A percentile compares a stretch with the other conserved stretches of the same genome.
phyloP scores from a whole-genome alignment of 2,888 invertebrate genomes.

The Pandemis cinnamomeana region DNA sequence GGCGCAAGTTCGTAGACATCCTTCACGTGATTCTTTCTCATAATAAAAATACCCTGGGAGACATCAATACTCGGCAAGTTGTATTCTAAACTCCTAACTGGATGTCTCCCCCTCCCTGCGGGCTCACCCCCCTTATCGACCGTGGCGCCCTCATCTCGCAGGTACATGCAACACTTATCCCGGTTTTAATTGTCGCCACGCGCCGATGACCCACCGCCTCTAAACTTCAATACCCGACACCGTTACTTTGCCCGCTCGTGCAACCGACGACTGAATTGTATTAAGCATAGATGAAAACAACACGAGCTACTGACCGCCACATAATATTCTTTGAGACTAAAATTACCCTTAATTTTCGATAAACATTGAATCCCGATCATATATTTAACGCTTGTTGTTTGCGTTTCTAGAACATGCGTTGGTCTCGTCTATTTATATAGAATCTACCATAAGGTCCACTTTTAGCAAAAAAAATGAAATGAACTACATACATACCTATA shows the following conservation, averaged over 20 bases:
- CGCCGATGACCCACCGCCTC: constrained; percentile 73
- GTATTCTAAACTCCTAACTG: constrained; percentile 81
- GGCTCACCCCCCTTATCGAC: constrained; percentile 74
- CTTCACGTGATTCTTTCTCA: constrained; percentile 51
- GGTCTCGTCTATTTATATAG: neutral
- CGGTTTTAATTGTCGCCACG: constrained; percentile 83
- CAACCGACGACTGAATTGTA: constrained; percentile 29
- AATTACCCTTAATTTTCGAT: constrained; percentile 31
- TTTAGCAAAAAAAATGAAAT: too few relatives aligned
- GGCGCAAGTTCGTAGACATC: constrained; percentile 41
- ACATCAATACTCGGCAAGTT: constrained; percentile 77
- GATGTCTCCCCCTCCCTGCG: constrained; percentile 63
- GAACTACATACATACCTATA: too few relatives aligned
- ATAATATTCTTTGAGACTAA: constrained; percentile 38
- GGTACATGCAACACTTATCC: constrained; percentile 84
- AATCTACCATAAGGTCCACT: too few relatives aligned
- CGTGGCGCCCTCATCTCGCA: constrained; percentile 81
- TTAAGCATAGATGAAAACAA: constrained; percentile 33
- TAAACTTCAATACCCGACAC: constrained; percentile 57
- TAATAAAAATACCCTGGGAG: constrained; percentile 63
- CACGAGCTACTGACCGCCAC: constrained; percentile 29
- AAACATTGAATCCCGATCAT: constrained; percentile 9
- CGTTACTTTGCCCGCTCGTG: constrained; percentile 50
- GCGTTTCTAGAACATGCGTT: neutral
- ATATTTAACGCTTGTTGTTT: neutral